Conservation (phyloP, 2,888 invertebrate species). For the Agriopis marginaria region DNA sequence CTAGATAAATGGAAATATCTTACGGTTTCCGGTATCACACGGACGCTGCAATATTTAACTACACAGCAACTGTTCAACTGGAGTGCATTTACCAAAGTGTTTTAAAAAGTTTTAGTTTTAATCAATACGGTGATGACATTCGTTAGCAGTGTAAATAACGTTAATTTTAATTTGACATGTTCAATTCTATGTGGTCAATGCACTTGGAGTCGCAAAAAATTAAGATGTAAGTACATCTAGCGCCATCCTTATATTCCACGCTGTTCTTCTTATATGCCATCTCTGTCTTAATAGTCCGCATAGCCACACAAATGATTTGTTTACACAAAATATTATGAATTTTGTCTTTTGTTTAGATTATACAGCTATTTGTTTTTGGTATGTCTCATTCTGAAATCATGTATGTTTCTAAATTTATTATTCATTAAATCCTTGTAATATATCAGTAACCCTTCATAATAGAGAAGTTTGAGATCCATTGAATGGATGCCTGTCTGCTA, state of each 20-base stretch:
- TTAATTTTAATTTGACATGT: constrained; percentile 25
- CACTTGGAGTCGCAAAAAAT: constrained; percentile 24
- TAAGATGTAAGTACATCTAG: background rate
- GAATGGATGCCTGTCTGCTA: too few relatives aligned
- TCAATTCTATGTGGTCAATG: constrained; percentile 27
- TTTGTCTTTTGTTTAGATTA: background rate
- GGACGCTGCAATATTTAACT: background rate
- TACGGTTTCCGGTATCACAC: constrained; percentile 41
- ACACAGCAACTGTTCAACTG: too few relatives aligned
- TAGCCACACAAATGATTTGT: constrained; percentile 4
- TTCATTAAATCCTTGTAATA: too few relatives aligned
- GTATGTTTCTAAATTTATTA: too few relatives aligned
- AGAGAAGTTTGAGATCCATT: too few relatives aligned
- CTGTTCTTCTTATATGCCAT: constrained; percentile 6
- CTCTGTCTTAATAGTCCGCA: constrained; percentile 19
- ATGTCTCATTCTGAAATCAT: background rate
- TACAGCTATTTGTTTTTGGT: constrained; percentile 3
- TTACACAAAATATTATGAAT: constrained; percentile 13
- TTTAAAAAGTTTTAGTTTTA: background rate
- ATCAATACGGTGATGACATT: too few relatives aligned
- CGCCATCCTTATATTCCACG: constrained; percentile 27
- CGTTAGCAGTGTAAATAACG: background rate
- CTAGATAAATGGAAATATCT: constrained; percentile 56
- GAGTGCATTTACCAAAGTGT: background rate
- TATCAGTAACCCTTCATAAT: too few relatives aligned